Base-by-base conservation (phyloP, 1,140 invertebrate species). In the Watersipora subatra region DNA sequence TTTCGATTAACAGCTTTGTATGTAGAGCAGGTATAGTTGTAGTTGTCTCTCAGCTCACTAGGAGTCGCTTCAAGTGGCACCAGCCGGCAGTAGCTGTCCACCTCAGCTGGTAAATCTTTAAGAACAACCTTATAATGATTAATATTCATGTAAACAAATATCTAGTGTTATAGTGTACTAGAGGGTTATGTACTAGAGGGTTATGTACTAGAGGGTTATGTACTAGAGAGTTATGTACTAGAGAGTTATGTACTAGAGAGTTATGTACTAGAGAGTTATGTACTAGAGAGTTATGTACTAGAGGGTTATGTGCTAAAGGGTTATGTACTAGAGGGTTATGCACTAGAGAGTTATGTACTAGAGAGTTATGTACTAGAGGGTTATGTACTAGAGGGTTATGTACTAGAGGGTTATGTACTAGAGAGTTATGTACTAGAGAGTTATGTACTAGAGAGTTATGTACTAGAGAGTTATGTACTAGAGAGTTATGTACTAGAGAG, bases 1-100 rank as follows among this genome's bases (percentile, higher is more conserved):
- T 91, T 91, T 1, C 88, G 86, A 81, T 92, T 89, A 56, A 89
- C 88, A 62, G 90, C 93, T 82, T 93, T 92, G 80, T 92, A 97
- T 57, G 89, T 90, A n/a, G 89, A 89, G 57, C 88, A 88, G 69
- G 87, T 86, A 75, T 89, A 89, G 28, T 76, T 70, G n/a, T 75
- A 70, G 68, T 73, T 73, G 7, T n/a, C 34, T 7, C 34, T 46
- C 34, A 46, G 34, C 7, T 46, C 7, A 28, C 70, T 63, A 17
- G 77, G 76, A 2, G 81, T 77, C n/a, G 80, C 74, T 78, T 97
- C 92, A 61, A 97, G 76, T 0, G 92, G 92, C 72, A 87, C 87
- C 25, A 97, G 74, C 62, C 94, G 89, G 66, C 90, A 86, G 78
- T 93, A 97, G 74, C 89, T 90, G 72, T 95, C 92, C 62, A 96